These are phyloP conservation scores for Lycia hirtaria DNA, from an alignment of 2,888 invertebrate genomes.

Conservation along the genomic window DNA sequence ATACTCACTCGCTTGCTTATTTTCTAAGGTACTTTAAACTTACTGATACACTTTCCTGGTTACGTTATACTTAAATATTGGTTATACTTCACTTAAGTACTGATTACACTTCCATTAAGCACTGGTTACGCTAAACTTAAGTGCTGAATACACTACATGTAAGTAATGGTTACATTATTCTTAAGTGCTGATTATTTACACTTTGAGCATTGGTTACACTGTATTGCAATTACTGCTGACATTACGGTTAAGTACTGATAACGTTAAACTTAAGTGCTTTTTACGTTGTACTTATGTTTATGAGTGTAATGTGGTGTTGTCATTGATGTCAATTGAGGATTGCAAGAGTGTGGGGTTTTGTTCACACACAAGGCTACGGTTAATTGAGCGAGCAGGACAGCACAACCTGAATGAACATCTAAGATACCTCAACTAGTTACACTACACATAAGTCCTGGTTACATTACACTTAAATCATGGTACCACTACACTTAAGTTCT, in stretches of 20 bases:
- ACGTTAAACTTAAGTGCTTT: background rate
- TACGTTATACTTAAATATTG: background rate
- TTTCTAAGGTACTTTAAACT: constrained; percentile 1
- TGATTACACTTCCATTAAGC: no score
- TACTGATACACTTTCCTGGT: constrained; percentile 1
- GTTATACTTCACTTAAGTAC: background rate
- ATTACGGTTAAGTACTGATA: background rate
- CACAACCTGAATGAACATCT: no score
- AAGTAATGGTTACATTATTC: background rate
- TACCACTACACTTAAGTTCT: background rate
- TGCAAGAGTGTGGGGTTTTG: no score
- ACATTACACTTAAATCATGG: background rate
- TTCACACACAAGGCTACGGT: no score
- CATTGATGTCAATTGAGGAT: no score
- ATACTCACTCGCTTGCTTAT: constrained; percentile 17
- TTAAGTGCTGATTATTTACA: background rate
- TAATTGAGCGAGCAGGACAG: no score
- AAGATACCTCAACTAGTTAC: no score
- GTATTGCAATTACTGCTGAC: no score
- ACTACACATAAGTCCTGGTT: background rate
- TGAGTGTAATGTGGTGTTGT: no score
- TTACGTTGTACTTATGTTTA: background rate
- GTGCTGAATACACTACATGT: background rate
- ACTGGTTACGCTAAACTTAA: background rate
- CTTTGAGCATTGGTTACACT: background rate